Evolutionary conservation across 1,140 invertebrate species (phyloP).

Genomic region (Palaemon carinicauda): DNA sequence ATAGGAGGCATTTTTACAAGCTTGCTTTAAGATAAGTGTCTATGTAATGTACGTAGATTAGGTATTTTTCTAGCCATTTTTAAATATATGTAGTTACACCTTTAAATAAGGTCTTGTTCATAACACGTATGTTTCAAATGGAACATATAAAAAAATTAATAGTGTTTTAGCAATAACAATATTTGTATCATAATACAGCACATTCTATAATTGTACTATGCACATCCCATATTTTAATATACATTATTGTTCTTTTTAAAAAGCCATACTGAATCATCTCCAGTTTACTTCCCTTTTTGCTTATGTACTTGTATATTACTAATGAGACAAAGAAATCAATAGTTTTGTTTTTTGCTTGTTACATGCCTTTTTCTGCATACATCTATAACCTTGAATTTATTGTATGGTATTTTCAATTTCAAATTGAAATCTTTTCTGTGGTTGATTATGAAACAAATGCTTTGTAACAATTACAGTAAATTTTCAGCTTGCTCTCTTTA

Average conservation of each 20-base stretch:
- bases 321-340: neutral
- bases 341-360: too few relatives aligned
- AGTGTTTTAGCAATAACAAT: constrained; percentile 57
- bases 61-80: constrained; percentile 57
- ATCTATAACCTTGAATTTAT: too few relatives aligned
- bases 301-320: neutral
- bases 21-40: constrained; percentile 41
- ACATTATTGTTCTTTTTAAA: neutral
- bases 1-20: constrained; percentile 34
- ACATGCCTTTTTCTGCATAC: too few relatives aligned
- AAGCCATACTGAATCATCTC: neutral
- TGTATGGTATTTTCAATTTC: too few relatives aligned
- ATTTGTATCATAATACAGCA: constrained; percentile 47
- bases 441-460: too few relatives aligned
- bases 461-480: too few relatives aligned
- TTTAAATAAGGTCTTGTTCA: constrained; percentile 42
- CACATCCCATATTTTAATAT: constrained; percentile 43
- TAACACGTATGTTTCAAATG: constrained; percentile 7
- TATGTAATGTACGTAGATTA: constrained; percentile 38
- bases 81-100: constrained; percentile 46
- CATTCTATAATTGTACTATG: constrained; percentile 47
- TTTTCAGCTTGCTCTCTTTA: too few relatives aligned
- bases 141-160: constrained; percentile 20
- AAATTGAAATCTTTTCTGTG: too few relatives aligned
- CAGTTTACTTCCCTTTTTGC: neutral